phyloP scores from a whole-genome alignment of 2,113 vertebrate species.

The Sturnus vulgaris region DNA sequence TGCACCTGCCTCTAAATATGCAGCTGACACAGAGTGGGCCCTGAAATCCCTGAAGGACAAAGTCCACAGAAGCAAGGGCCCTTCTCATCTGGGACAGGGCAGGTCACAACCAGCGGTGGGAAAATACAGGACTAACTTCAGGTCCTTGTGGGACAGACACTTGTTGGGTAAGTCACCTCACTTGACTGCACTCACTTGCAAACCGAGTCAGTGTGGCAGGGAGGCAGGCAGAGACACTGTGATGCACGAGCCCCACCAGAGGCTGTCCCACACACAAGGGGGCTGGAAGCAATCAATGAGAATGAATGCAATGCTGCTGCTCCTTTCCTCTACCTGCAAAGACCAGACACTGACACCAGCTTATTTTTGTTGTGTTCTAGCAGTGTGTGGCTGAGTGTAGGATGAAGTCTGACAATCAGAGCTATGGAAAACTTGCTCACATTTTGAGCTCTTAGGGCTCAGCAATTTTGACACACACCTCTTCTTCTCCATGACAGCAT shows the following conservation, averaged over 20 bases:
- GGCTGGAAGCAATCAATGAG: neutral
- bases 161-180: neutral
- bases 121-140: neutral
- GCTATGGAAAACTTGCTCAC: neutral
- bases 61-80: neutral
- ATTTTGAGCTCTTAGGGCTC: neutral
- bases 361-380: fast-evolving
- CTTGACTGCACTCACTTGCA: neutral
- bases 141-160: neutral
- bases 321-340: neutral
- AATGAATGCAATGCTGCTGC: neutral
- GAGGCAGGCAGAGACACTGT: fast-evolving
- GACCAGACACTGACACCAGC: neutral
- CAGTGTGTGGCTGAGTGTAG: neutral
- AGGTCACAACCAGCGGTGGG: neutral
- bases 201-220: neutral
- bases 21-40: neutral
- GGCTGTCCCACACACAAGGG: neutral
- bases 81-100: neutral
- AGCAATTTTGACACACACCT: neutral
- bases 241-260: neutral
- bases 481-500: neutral
- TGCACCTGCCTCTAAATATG: neutral
- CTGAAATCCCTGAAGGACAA: neutral
- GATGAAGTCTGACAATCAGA: neutral